A percentile compares a stretch with the other conserved stretches of the same genome.
Evolutionary conservation across 2,113 vertebrate species (phyloP).

Genomic region (Gasterosteus aculeatus): DNA sequence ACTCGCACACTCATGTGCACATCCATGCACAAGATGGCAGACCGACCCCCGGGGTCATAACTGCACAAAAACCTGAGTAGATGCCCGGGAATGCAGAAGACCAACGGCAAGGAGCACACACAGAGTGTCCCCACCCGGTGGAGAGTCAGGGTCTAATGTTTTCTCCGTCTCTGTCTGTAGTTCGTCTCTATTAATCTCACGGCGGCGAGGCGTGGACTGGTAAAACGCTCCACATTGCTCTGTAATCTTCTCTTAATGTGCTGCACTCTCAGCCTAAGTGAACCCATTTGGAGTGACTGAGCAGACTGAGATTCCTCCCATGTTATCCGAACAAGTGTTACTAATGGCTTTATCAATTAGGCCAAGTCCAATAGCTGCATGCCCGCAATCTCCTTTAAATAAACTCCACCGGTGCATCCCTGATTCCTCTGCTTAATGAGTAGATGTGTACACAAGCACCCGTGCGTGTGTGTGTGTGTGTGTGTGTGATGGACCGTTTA

Average conservation of each 20-base stretch:
- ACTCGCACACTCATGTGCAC: not conserved
- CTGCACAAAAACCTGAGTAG: conserved; percentile 4
- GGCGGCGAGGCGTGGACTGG: conserved; percentile 64
- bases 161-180: conserved; percentile 44
- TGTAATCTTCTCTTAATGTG: conserved; percentile 81
- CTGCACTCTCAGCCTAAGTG: conserved; percentile 92
- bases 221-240: conserved; percentile 67
- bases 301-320: conserved; percentile 92
- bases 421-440: conserved; percentile 72
- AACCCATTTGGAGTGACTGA: conserved; percentile 97
- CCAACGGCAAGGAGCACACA: not conserved
- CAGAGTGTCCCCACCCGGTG: conserved; percentile 11
- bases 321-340: conserved; percentile 99
- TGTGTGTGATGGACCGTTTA: conserved; percentile 20
- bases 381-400: conserved; percentile 91
- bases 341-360: conserved; percentile 99
- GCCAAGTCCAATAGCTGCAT: conserved; percentile 87
- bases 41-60: not conserved
- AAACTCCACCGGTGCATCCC: conserved; percentile 62
- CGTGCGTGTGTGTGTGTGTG: not conserved
- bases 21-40: not conserved
- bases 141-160: conserved; percentile 39
- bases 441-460: conserved; percentile 24
- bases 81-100: not conserved
- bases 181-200: conserved; percentile 70